phyloP scores from a whole-genome alignment of 2,113 vertebrate species.

The Oplegnathus fasciatus region DNA sequence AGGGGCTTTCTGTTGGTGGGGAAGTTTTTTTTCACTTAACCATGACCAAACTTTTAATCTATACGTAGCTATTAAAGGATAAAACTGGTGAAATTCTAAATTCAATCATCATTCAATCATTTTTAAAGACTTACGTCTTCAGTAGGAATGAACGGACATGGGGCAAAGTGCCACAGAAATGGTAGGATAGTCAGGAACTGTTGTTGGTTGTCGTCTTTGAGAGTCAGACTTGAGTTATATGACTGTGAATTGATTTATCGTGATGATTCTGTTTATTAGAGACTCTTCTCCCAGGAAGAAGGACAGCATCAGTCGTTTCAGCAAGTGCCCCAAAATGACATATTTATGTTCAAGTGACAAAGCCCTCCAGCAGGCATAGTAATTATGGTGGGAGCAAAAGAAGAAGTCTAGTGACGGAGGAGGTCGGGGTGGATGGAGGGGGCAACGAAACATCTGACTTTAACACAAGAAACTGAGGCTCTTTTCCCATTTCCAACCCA shows the following conservation, averaged over 20 bases:
- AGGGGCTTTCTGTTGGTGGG: neutral
- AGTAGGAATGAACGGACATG: neutral
- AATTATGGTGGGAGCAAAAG: too few species aligned
- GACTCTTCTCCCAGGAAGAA: neutral
- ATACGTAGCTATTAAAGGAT: neutral
- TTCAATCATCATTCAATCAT: neutral
- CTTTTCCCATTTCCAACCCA: too few species aligned
- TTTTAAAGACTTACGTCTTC: neutral
- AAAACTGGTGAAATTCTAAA: neutral
- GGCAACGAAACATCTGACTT: too few species aligned
- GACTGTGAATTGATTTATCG: neutral
- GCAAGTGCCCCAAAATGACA: too few species aligned
- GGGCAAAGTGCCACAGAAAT: neutral
- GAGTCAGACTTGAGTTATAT: neutral
- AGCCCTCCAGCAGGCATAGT: too few species aligned
- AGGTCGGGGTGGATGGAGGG: too few species aligned
- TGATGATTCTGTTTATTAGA: neutral
- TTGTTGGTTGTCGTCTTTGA: neutral
- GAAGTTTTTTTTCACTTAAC: slow-evolving; percentile 27
- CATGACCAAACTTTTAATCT: slow-evolving; percentile 17
- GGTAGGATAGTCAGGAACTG: neutral
- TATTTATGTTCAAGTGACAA: too few species aligned
- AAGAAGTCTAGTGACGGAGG: too few species aligned
- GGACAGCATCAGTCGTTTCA: too few species aligned
- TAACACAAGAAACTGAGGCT: too few species aligned